A percentile compares a stretch with the other conserved stretches of the same genome.
Conservation (phyloP, 2,888 invertebrate species). For the Invenusta paracnida region DNA sequence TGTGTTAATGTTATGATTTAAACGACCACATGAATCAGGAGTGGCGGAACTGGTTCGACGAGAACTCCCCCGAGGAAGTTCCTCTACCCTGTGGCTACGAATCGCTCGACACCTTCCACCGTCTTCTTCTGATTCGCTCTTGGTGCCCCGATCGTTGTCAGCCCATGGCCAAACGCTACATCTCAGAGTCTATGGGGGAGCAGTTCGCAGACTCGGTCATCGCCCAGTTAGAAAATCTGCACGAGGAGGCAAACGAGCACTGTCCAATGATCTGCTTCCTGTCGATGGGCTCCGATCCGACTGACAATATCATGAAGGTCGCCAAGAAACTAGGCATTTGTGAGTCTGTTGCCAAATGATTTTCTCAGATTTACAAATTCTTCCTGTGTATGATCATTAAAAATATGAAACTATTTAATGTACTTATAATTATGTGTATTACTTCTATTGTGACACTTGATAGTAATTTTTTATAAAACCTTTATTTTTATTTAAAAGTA, state of each 20-base stretch:
- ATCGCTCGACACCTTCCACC: slow-evolving; percentile 53
- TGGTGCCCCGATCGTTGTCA: slow-evolving; percentile 60
- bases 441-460: no score
- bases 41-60: slow-evolving; percentile 61
- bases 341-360: slow-evolving; percentile 62
- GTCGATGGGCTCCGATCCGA: slow-evolving; percentile 91
- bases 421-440: no score
- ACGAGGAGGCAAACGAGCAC: slow-evolving; percentile 79
- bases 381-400: no score
- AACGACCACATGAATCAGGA: no score
- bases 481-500: no score
- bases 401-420: no score
- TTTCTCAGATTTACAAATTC: not conserved
- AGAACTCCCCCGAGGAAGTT: slow-evolving; percentile 59
- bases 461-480: no score
- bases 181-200: slow-evolving; percentile 57
- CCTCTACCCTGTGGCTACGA: slow-evolving; percentile 59
- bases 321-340: slow-evolving; percentile 80
- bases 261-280: slow-evolving; percentile 85
- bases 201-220: slow-evolving; percentile 77
- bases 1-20: no score
- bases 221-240: slow-evolving; percentile 80
- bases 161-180: slow-evolving; percentile 60
- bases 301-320: slow-evolving; percentile 79
- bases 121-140: slow-evolving; percentile 57